These are phyloP conservation scores for Bombus confusus DNA, from an alignment of 1,140 invertebrate species.

Conservation along the genomic window DNA sequence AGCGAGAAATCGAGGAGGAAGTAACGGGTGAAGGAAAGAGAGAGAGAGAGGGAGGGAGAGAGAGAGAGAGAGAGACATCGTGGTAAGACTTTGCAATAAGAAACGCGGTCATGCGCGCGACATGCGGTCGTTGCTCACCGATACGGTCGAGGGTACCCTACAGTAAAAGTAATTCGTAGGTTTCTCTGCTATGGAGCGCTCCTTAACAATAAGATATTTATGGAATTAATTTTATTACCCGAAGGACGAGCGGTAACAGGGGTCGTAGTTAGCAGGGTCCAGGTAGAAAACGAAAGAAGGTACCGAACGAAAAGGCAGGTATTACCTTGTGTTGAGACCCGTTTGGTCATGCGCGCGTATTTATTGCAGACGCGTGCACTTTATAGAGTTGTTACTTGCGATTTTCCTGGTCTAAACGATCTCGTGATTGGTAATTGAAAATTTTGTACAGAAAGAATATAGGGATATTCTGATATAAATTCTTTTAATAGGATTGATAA, in stretches of 20 bases:
- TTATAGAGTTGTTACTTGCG: neutral
- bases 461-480: too few species aligned
- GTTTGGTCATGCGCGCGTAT: neutral
- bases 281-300: constrained; percentile 69
- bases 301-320: neutral
- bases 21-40: constrained; percentile 16
- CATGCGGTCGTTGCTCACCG: constrained; percentile 44
- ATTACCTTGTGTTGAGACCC: too few species aligned
- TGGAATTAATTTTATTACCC: constrained; percentile 77
- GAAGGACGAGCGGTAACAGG: constrained; percentile 47
- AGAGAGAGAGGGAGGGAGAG: neutral
- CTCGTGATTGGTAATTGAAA: too few species aligned
- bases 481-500: too few species aligned
- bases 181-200: constrained; percentile 69
- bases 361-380: neutral
- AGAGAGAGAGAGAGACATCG: neutral
- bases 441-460: too few species aligned
- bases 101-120: constrained; percentile 47
- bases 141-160: constrained; percentile 45
- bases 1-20: constrained; percentile 22
- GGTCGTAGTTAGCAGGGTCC: constrained; percentile 4
- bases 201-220: constrained; percentile 76
- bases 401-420: neutral
- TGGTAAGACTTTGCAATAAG: constrained; percentile 28
- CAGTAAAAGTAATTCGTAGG: constrained; percentile 74